Evolutionary conservation across 2,888 invertebrate genomes (phyloP).

Genomic region (Pyrrhosoma nymphula): DNA sequence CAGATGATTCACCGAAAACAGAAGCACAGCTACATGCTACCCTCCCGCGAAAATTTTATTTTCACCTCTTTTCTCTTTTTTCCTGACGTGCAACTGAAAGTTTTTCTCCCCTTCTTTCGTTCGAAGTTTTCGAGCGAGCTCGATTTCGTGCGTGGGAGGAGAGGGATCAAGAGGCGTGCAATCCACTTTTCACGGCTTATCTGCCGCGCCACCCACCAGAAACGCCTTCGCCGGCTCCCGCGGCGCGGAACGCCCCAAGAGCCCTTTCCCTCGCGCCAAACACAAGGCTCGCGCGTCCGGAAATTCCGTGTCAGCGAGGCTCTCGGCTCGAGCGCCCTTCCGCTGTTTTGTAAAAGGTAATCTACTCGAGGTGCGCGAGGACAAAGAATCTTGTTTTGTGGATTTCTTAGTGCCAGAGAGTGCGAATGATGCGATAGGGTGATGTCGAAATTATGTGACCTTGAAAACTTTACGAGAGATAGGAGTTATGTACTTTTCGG

Average conservation of each 20-base stretch:
- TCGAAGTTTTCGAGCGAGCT: neutral
- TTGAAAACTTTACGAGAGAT: too few species aligned
- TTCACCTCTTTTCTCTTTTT: neutral
- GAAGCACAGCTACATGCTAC: neutral
- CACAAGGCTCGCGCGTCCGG: neutral
- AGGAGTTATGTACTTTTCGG: too few species aligned
- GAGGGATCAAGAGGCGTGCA: neutral
- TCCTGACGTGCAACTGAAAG: neutral
- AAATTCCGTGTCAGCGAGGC: neutral
- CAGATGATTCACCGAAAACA: too few species aligned
- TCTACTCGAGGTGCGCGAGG: too few species aligned
- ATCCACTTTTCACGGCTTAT: conserved; percentile 47
- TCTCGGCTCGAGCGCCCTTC: neutral
- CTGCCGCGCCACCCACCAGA: neutral
- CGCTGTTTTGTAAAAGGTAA: too few species aligned
- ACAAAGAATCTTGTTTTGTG: too few species aligned
- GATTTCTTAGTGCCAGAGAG: too few species aligned
- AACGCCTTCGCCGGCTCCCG: neutral
- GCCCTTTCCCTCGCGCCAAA: neutral
- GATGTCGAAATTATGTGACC: too few species aligned
- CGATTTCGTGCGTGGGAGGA: neutral
- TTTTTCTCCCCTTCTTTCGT: neutral
- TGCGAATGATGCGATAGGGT: too few species aligned
- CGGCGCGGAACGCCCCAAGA: neutral
- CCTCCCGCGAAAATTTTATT: neutral